Evolutionary conservation across 1,140 invertebrate genomes (phyloP), one percentile per base, ranked within the genome.

Genomic region (Neodiprion lecontei): DNA sequence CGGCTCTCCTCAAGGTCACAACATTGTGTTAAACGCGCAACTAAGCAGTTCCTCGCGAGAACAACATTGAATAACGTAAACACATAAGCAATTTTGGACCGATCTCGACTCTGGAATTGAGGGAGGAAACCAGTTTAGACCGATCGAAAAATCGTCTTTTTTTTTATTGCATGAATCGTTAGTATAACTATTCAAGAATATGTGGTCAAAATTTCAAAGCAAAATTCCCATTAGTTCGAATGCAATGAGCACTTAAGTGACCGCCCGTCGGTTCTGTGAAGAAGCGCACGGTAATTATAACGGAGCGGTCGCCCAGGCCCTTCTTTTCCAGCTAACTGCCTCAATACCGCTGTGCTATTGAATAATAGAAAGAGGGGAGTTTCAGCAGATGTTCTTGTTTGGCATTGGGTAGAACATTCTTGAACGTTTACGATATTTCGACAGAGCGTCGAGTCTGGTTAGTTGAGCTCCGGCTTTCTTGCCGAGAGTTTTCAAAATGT

Each of bases 121-220:
- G 67, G 49, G 73, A 67, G 73, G 49, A 70, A 74, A 70, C 67
- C 47, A 74, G 47, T 50, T 74, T 74, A 70, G 73, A 47, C n/a
- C 7, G 67, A 50, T 74, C 73, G 14, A 74, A 74, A 74, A 74
- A 73, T 67, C 72, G 72, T 73, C 70, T 74, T 61, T 61, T 74
- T 74, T 70, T 74, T 66, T 73, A 74, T 74, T 74, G 68, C 49
- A 69, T 70, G 21, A 74, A 74, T 74, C 40, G 73, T 74, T 74
- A 74, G 73, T 74, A 74, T 70, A 74, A 73, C 72, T 68, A 73
- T 69, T 73, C 61, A 73, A 73, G 72, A 73, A 73, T 73, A 73
- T 49, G 53, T 74, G 12, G 73, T 47, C 47, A 50, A 74, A 74
- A 70, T 70, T 70, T 74, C 67, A 74, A 74, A 74, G 67, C 73